Conservation (phyloP, 1,140 invertebrate genomes). For the Melitaea cinxia region DNA sequence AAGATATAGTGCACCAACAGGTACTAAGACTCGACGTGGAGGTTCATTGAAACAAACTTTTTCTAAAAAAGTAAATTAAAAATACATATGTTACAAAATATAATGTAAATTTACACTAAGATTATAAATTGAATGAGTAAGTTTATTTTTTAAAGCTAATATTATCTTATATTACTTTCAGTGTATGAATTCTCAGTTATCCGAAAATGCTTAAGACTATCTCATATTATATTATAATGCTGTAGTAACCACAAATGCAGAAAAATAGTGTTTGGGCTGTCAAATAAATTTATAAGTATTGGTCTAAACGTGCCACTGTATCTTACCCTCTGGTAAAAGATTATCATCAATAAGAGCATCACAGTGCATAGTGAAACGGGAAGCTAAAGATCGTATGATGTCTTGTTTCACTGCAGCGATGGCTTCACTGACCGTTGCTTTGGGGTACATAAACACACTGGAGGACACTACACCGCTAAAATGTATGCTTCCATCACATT, state of each 20-base stretch:
- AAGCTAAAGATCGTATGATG: conserved; percentile 88
- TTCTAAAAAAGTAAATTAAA: conserved; percentile 69
- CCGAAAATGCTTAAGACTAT: no score
- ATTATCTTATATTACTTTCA: no score
- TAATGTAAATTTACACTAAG: no score
- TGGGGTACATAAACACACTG: conserved; percentile 87
- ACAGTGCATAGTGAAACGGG: conserved; percentile 92
- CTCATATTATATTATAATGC: no score
- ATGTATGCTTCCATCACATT: conserved; percentile 76
- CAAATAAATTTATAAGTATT: no score
- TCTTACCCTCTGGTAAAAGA: conserved; percentile 84
- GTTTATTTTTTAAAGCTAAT: no score
- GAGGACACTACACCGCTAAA: conserved; percentile 85
- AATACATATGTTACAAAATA: not conserved
- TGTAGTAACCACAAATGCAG: no score
- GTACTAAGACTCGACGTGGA: conserved; percentile 88
- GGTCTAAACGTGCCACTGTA: no score
- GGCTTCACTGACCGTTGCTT: conserved; percentile 86
- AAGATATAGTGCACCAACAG: conserved; percentile 85
- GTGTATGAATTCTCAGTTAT: no score
- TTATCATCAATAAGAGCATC: conserved; percentile 92
- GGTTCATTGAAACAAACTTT: conserved; percentile 89
- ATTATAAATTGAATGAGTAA: no score
- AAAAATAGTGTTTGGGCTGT: not conserved
- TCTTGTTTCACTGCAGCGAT: conserved; percentile 88